Conservation (phyloP, 2,113 vertebrate species). For the Colinus virginianus region DNA sequence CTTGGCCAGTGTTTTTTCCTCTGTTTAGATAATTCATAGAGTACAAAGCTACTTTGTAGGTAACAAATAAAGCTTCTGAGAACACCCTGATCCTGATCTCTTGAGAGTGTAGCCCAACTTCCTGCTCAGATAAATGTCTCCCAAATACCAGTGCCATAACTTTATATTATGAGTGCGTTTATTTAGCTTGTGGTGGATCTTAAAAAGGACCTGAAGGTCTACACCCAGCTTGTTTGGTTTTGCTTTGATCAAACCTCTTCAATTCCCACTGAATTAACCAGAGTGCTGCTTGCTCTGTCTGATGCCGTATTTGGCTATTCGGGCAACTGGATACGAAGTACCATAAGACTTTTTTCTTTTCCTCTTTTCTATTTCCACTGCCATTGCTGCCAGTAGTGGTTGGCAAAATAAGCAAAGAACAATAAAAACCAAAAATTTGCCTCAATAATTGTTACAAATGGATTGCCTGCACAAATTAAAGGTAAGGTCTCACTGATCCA, state of each 20-base stretch:
- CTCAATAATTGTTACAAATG: background rate
- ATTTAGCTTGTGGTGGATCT: background rate
- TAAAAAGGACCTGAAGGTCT: background rate
- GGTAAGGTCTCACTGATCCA: too few relatives aligned
- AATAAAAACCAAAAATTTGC: rapidly evolving
- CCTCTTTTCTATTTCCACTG: background rate
- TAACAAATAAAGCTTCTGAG: background rate
- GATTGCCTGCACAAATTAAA: background rate
- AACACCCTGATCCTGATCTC: background rate
- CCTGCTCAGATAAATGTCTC: background rate
- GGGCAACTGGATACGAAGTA: background rate
- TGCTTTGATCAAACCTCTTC: background rate
- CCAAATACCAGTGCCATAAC: background rate
- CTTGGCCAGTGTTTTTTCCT: background rate
- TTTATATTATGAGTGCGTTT: background rate
- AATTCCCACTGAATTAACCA: background rate
- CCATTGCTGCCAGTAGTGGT: background rate
- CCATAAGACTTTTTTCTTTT: background rate
- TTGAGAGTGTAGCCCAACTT: background rate
- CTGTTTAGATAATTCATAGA: background rate
- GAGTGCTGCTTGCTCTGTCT: rapidly evolving
- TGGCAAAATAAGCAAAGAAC: background rate
- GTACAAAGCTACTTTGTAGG: background rate
- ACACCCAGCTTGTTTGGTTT: background rate
- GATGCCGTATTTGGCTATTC: background rate